Evolutionary conservation across 2,797 vertebrate species (phyloP), one percentile per base, ranked within the genome.

Genomic region (Semotilus atromaculatus): DNA sequence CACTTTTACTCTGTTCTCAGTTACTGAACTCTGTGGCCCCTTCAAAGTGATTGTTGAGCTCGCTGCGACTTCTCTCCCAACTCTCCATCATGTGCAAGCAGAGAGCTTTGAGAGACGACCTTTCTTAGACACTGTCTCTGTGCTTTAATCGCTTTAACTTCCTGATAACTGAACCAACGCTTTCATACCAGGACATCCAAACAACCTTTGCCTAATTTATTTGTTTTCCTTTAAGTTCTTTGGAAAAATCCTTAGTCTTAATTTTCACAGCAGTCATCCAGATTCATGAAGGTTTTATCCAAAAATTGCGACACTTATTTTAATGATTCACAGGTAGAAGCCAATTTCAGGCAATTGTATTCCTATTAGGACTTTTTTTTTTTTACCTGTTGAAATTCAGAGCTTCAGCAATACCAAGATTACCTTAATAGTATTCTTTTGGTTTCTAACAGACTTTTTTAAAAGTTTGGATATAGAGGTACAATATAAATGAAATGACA

Each of bases 11-110:
- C 31, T 14, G 19, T 77, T 77, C 77, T 80, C 66, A 55, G 73
- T 68, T 83, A 40, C 73, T 70, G 82, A 77, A 76, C 58, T 75
- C 40, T 29, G 3, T 31, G 55, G 60, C 48, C 48, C 73, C 62
- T 76, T 83, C 16, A 83, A 83, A 75, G 71, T 66, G 71, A 83
- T 64, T 76, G 72, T 83, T 83, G 55, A 81, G 51, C 67, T 71
- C 7, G 3, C 45, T 5, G 9, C 5, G 34, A 68, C 31, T 77
- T 29, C 68, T 72, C 68, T 73, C 29, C 26, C 55, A 82, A 31
- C 21, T 82, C 80, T 82, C 55, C 26, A 60, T 45, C 68, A 60
- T 60, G 19, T 43, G 72, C 40, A 75, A 10, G 0, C 21, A 19
- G 40, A 21, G 31, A 67, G 31, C 40, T 76, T 38, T 40, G 16